Base-by-base conservation (phyloP, 2,113 vertebrate genomes). In the Muntiacus muntjak region DNA sequence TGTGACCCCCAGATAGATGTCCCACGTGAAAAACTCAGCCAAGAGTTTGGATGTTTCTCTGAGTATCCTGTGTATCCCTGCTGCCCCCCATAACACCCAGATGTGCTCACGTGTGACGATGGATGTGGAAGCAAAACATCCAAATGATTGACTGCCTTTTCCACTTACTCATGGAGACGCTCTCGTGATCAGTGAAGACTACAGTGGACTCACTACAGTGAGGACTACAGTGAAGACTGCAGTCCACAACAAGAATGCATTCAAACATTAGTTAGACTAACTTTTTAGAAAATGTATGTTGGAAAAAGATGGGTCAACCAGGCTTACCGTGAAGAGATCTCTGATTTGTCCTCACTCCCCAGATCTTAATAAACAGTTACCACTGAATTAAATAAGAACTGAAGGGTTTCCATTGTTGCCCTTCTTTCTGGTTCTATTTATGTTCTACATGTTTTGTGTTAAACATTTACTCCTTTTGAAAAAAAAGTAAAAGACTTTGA, bases 181-280 rank as follows among this genome's bases (percentile, higher is more conserved):
- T 5, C 11, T 11, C 30, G 2, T 1, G 43, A 9, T 5, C 19
- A 3, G 0, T 1, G n/a, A 10, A 4, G 2, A 43, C 25, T 7
- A 40, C 4, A 28, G 43, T 23, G 40, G 40, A 40, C 40, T 40
- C 40, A 40, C 40, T 40, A 40, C 40, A 40, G 40, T 40, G 40
- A 40, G 40, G 40, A 40, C 40, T 40, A 4, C 19, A 3, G 0
- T 1, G n/a, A 10, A 4, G 2, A 43, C 25, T 7, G 45, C 3
- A 28, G 43, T 23, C 13, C 4, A 0, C 10, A 64, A 45, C 33
- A 17, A 28, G 13, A 19, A 50, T 1, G 50, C 21, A 1, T 7
- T 25, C 0, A 5, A 30, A 40, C 1, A 47, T 87, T 28, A 13
- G 6, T 16, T 5, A 55, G 79, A 17, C 14, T 19, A 60, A 81